phyloP scores from a whole-genome alignment of 2,888 invertebrate genomes.

The Colletes collaris region DNA sequence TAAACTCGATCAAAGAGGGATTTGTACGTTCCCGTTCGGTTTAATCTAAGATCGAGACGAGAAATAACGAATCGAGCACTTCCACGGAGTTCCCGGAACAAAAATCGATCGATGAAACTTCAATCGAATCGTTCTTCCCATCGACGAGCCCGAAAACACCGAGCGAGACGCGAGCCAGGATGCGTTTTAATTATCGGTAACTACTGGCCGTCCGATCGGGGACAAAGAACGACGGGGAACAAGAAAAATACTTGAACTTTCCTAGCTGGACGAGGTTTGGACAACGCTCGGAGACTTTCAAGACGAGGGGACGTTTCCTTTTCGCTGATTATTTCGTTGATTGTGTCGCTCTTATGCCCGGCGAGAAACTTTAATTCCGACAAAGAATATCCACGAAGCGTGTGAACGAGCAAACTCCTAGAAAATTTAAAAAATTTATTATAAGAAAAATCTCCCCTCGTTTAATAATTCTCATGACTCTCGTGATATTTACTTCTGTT shows the following conservation, averaged over 20 bases:
- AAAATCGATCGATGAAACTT: conserved; percentile 44
- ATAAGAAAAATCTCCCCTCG: no score
- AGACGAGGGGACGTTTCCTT: conserved; percentile 4
- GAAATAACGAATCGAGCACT: conserved; percentile 25
- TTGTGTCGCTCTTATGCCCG: not conserved
- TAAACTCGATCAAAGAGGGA: no score
- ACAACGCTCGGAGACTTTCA: conserved; percentile 19
- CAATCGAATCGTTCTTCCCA: conserved; percentile 35
- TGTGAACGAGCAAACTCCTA: no score
- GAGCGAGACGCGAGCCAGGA: conserved; percentile 43
- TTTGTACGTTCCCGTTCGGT: not conserved
- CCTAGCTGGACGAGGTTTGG: conserved; percentile 8
- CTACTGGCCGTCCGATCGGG: conserved; percentile 27
- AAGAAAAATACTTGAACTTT: conserved; percentile 27
- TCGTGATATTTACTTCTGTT: no score
- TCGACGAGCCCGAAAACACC: conserved; percentile 22
- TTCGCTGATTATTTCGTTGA: not conserved
- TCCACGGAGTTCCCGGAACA: conserved; percentile 20
- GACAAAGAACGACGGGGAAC: conserved; percentile 27
- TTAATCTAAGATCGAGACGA: not conserved
- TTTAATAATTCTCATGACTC: no score
- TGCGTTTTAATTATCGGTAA: conserved; percentile 68
- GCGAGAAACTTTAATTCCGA: no score
- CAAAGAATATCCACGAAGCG: not conserved
- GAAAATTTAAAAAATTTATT: not conserved